phyloP scores from a whole-genome alignment of 2,888 invertebrate genomes.

The Lydus trimaculatus region DNA sequence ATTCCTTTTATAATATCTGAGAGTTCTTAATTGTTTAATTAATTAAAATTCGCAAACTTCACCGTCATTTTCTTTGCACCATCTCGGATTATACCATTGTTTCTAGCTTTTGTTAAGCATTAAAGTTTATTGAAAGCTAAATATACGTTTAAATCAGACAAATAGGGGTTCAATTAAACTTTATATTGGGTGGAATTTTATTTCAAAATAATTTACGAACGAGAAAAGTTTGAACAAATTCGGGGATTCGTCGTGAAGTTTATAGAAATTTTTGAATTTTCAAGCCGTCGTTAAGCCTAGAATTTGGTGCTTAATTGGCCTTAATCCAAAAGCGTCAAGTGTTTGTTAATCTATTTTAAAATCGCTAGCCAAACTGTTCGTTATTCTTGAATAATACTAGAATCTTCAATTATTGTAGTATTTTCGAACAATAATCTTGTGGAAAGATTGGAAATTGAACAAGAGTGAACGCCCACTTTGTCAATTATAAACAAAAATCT shows the following conservation, averaged over 20 bases:
- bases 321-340: constrained; percentile 15
- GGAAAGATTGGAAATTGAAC: constrained; percentile 13
- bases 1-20: too few species aligned
- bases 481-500: background rate
- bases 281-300: background rate
- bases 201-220: background rate
- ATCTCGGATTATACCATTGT: too few species aligned
- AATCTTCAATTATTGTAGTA: background rate
- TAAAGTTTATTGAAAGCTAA: background rate
- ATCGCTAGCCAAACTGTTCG: constrained; percentile 17
- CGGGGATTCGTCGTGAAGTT: too few species aligned
- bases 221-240: too few species aligned
- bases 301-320: background rate
- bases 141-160: background rate
- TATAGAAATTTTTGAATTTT: background rate
- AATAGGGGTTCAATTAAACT: background rate
- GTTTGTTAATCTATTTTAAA: constrained; percentile 7
- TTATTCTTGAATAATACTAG: constrained; percentile 6
- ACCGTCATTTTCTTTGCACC: too few species aligned
- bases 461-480: constrained; percentile 51
- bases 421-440: constrained; percentile 18
- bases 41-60: too few species aligned
- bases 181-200: background rate
- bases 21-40: too few species aligned
- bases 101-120: too few species aligned